Base-by-base conservation (phyloP, 2,888 invertebrate species). In the Hipparchia sbordonii region DNA sequence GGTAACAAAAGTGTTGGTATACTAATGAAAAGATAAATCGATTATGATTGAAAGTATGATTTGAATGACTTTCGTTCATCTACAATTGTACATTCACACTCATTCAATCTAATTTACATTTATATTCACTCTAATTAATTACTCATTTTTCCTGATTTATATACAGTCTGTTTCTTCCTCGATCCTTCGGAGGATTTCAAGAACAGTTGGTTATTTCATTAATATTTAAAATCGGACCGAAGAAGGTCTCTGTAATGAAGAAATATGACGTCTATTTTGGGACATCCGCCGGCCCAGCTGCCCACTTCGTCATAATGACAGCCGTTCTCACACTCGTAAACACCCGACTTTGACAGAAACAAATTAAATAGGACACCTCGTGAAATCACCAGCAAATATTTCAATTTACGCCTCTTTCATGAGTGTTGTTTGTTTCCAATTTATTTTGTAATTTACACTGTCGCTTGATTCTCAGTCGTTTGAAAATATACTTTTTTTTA, bases 231-330 rank as follows among this genome's bases (percentile, higher is more conserved):
- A 10, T 7, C 12, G 33, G 33, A 65, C 52, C 12, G 48, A 51
- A 48, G 57, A 63, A 63, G 51, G 23, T 23, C 33, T 33, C 33
- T 51, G 10, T 51, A 46, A 33, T 63, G 46, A 23, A 73, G 67
- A 57, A 71, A 74, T 74, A 72, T 62, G 71, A 71, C 65, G 72
- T 76, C 74, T 93, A 93, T 93, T 92, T 90, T 85, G 85, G 86
- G 89, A 84, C 89, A 90, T 93, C 93, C 93, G 92, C 87, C 82
- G 84, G 83, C 79, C 85, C 91, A 90, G 91, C 92, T 92, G 93
- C 89, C 90, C 88, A 76, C 83, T 80, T 79, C 85, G 89, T 90
- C 91, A 91, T 87, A 90, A 88, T 83, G 91, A 89, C 91, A 88
- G 85, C 84, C 82, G 83, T 78, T 79, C 80, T 81, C 82, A 80